These are phyloP conservation scores for Maccullochella peelii DNA, from an alignment of 2,113 vertebrate genomes.

Conservation along the genomic window DNA sequence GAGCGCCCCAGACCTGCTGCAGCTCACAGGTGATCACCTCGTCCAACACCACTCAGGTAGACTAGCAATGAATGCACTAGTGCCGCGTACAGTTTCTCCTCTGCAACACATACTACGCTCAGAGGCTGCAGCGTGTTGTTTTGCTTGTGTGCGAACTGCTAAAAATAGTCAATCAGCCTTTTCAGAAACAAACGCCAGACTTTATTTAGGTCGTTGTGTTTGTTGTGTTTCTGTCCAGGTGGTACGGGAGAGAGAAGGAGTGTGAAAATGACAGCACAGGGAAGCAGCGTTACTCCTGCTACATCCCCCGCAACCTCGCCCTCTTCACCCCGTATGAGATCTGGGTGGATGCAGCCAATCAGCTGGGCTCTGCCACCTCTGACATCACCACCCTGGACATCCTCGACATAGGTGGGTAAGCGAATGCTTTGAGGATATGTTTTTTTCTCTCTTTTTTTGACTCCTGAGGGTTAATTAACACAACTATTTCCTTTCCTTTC, in stretches of 20 bases:
- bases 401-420: conserved; percentile 92
- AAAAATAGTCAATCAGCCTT: background rate
- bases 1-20: conserved; percentile 60
- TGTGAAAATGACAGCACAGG: conserved; percentile 89
- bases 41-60: conserved; percentile 43
- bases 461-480: background rate
- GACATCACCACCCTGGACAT: conserved; percentile 92
- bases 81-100: background rate
- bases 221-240: conserved; percentile 81
- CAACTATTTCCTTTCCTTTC: background rate
- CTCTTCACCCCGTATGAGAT: conserved; percentile 97
- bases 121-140: conserved; percentile 7
- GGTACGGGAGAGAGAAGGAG: conserved; percentile 93
- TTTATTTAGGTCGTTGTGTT: background rate
- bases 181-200: background rate
- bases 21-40: conserved; percentile 54
- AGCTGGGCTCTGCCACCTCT: conserved; percentile 90
- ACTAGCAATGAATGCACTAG: background rate
- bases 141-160: background rate
- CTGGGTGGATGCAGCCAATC: conserved; percentile 95
- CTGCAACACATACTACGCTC: background rate
- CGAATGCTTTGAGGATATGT: background rate
- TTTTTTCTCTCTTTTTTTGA: background rate
- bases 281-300: conserved; percentile 89
- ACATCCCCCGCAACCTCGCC: conserved; percentile 92